phyloP scores from a whole-genome alignment of 1,140 invertebrate species.

The Drosophila pectinifera region DNA sequence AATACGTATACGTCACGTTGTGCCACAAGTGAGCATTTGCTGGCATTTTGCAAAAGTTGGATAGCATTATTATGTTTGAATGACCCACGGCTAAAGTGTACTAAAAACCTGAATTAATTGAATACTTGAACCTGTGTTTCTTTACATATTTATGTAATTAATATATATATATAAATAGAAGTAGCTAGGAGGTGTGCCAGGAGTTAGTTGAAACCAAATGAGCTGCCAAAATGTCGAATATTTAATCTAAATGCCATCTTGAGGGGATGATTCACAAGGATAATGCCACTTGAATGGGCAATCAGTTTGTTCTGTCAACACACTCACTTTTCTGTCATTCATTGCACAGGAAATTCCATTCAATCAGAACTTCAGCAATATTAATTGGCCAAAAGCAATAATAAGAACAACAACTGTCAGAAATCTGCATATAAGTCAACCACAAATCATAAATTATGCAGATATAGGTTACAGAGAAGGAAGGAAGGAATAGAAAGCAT shows the following conservation, averaged over 20 bases:
- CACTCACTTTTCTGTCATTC: slow-evolving; percentile 4
- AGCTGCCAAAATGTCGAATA: background rate
- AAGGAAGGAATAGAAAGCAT: background rate
- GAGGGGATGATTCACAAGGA: background rate
- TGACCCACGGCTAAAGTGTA: slow-evolving; percentile 12
- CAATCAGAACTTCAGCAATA: slow-evolving; percentile 19
- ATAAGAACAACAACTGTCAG: slow-evolving; percentile 26
- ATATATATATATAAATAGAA: background rate
- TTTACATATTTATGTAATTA: slow-evolving; percentile 11
- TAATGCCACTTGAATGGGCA: slow-evolving; percentile 32
- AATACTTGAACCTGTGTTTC: background rate
- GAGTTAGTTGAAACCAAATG: slow-evolving; percentile 20
- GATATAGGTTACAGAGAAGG: background rate
- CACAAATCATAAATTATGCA: slow-evolving; percentile 38
- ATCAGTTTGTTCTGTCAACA: slow-evolving; percentile 10
- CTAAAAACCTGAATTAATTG: slow-evolving; percentile 29
- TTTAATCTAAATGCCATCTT: background rate
- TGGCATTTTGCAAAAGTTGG: slow-evolving; percentile 2
- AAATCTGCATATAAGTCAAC: slow-evolving; percentile 7
- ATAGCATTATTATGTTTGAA: slow-evolving; percentile 1
- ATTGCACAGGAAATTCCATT: slow-evolving; percentile 20
- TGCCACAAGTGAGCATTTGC: background rate
- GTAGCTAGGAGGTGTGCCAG: too few species aligned
- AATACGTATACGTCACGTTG: slow-evolving; percentile 34
- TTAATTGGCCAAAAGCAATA: slow-evolving; percentile 48